Evolutionary conservation across 2,113 vertebrate genomes (phyloP).

Genomic region (Anser brachyrhynchus): DNA sequence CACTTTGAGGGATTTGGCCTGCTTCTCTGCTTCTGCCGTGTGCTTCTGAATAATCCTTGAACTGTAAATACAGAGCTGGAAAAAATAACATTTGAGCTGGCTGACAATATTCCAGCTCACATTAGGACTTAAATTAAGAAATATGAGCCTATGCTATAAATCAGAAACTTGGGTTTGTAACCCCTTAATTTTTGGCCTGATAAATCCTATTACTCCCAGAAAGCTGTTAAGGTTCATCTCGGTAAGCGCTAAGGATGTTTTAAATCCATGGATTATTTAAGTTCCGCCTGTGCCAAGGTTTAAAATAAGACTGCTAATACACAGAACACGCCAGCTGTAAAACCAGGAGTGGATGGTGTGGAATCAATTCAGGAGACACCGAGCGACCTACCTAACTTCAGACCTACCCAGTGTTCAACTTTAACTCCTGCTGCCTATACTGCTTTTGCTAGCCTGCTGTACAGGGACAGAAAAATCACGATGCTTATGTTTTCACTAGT

Average conservation of each 20-base stretch:
- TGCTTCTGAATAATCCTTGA: conserved; percentile 26
- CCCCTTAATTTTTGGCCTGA: neutral
- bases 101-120: neutral
- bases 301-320: conserved; percentile 34
- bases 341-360: neutral
- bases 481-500: neutral
- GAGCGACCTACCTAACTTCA: neutral
- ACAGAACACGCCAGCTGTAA: neutral
- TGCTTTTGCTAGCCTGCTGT: neutral
- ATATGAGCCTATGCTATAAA: neutral
- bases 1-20: neutral
- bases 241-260: neutral
- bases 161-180: conserved; percentile 3
- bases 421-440: neutral
- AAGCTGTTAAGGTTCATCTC: neutral
- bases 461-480: neutral
- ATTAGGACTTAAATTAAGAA: conserved; percentile 4
- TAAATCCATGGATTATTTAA: conserved; percentile 24
- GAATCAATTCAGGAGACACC: rapidly evolving
- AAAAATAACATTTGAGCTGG: conserved; percentile 36
- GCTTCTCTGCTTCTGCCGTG: conserved; percentile 6
- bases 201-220: neutral
- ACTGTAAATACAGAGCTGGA: conserved; percentile 54
- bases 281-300: neutral
- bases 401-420: neutral